Evolutionary conservation across 2,888 invertebrate species (phyloP).

Genomic region (Heliothis peltigera): DNA sequence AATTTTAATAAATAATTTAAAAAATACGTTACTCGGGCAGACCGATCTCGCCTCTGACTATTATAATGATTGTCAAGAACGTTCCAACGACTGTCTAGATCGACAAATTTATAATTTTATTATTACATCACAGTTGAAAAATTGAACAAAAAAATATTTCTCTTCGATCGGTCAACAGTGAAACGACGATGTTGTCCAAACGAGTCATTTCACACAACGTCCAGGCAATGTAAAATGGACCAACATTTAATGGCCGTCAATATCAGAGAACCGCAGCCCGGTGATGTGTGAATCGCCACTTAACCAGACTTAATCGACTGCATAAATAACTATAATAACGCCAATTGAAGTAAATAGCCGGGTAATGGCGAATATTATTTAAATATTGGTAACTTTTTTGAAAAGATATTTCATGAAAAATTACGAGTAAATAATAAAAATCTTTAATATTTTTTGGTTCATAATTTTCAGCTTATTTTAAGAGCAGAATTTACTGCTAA

Average conservation of each 20-base stretch:
- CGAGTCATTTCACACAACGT: conserved; percentile 41
- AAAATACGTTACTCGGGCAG: too few species aligned
- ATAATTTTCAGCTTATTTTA: too few species aligned
- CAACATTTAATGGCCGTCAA: conserved; percentile 52
- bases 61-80: too few species aligned
- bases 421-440: neutral
- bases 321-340: conserved; percentile 55
- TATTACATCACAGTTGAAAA: neutral
- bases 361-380: conserved; percentile 34
- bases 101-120: too few species aligned
- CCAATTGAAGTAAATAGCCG: conserved; percentile 39
- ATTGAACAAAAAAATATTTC: conserved; percentile 4
- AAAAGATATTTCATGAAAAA: conserved; percentile 1
- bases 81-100: too few species aligned
- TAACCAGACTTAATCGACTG: conserved; percentile 59
- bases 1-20: too few species aligned
- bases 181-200: conserved; percentile 13
- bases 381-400: conserved; percentile 25
- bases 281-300: conserved; percentile 58
- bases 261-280: conserved; percentile 51
- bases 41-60: too few species aligned
- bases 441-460: too few species aligned
- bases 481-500: too few species aligned
- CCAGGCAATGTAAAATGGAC: conserved; percentile 38
- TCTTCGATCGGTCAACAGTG: neutral